phyloP scores from a whole-genome alignment of 2,113 vertebrate species.

The Cnemophilus loriae region DNA sequence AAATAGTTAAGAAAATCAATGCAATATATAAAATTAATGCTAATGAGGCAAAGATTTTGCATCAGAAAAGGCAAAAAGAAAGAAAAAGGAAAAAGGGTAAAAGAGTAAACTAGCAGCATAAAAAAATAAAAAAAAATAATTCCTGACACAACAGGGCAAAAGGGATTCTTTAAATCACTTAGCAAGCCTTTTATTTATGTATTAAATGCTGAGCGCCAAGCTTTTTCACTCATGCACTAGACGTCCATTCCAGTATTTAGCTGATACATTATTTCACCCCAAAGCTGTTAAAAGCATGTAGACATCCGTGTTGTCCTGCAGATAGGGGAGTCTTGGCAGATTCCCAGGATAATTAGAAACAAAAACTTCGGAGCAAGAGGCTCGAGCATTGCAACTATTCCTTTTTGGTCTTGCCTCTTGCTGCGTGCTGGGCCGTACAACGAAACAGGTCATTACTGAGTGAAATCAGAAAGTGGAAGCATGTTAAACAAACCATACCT shows the following conservation, averaged over 20 bases:
- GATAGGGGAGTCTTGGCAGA: neutral
- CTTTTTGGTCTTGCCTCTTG: neutral
- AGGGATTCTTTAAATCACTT: neutral
- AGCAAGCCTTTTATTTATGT: neutral
- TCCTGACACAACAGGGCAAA: neutral
- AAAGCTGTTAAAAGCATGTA: conserved; percentile 4
- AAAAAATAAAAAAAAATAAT: neutral
- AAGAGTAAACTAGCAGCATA: neutral
- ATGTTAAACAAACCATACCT: neutral
- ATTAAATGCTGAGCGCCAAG: neutral
- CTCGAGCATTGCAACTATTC: neutral
- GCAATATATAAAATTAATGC: neutral
- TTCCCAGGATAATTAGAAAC: conserved; percentile 12
- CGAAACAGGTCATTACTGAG: neutral
- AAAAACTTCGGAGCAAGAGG: neutral
- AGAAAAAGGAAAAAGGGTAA: neutral
- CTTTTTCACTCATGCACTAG: neutral
- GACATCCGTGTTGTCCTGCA: conserved; percentile 8
- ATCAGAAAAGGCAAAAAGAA: neutral
- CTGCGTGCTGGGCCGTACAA: neutral
- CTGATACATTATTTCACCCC: neutral
- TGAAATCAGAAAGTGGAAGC: neutral
- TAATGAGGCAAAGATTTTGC: neutral
- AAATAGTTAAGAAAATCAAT: neutral
- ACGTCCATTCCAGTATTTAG: neutral